Evolutionary conservation across 2,113 vertebrate genomes (phyloP).

Genomic region (Antechinus stuartii): DNA sequence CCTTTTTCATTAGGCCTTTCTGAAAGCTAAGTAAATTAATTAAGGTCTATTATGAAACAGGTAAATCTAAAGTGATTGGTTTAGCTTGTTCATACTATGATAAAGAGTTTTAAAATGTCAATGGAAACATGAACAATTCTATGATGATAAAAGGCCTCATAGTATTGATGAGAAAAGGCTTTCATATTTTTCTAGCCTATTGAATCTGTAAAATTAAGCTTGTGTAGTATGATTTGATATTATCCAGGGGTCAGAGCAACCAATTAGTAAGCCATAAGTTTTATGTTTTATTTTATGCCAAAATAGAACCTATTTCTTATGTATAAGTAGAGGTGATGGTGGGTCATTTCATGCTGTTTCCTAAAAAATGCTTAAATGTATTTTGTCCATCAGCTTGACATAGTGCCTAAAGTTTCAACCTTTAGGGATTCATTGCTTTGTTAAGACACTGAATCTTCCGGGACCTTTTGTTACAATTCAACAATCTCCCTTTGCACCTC

Average conservation of each 20-base stretch:
- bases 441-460: background rate
- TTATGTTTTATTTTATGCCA: background rate
- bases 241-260: background rate
- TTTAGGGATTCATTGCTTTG: background rate
- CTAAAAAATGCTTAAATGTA: background rate
- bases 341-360: background rate
- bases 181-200: background rate
- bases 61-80: background rate
- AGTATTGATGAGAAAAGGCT: background rate
- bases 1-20: background rate
- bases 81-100: background rate
- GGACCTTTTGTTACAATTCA: background rate
- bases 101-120: background rate
- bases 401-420: background rate
- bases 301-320: too few relatives aligned
- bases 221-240: background rate
- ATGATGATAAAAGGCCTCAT: background rate
- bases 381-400: background rate
- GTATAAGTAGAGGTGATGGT: background rate
- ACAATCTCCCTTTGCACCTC: rapidly evolving
- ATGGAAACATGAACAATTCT: background rate
- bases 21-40: background rate
- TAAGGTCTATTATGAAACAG: background rate
- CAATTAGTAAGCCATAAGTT: background rate
- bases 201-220: background rate